Percentiles rank a stretch among this genome's conserved stretches.
Conservation (phyloP, 2,797 vertebrate species). For the Streptopelia turtur region DNA sequence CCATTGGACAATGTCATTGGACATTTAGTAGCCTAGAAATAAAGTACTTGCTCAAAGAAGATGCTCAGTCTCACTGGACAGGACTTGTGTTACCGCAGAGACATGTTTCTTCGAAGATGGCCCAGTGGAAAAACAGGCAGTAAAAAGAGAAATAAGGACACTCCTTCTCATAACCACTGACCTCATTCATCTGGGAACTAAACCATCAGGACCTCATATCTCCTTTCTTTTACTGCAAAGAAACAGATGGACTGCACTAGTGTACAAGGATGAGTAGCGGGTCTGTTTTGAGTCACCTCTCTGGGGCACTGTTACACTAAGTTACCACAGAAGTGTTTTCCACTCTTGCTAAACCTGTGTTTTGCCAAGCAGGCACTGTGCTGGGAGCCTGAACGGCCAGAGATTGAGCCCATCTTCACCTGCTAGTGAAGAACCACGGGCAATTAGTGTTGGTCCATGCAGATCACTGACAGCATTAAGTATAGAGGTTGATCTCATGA, state of each 20-base stretch:
- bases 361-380: background rate
- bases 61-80: background rate
- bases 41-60: background rate
- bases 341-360: background rate
- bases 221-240: background rate
- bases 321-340: background rate
- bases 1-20: background rate
- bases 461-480: background rate
- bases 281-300: background rate
- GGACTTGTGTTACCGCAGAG: background rate
- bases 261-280: background rate
- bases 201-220: background rate
- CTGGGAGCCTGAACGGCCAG: background rate
- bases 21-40: background rate
- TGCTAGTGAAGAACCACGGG: background rate
- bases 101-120: background rate
- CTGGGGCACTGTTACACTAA: background rate
- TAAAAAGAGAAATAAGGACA: background rate
- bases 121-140: background rate
- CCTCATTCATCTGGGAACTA: background rate
- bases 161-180: background rate
- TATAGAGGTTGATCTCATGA: background rate
- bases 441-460: background rate
- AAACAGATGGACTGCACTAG: background rate
- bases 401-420: background rate